Conservation (phyloP, 1,140 invertebrate genomes). For the Ylistrum balloti region DNA sequence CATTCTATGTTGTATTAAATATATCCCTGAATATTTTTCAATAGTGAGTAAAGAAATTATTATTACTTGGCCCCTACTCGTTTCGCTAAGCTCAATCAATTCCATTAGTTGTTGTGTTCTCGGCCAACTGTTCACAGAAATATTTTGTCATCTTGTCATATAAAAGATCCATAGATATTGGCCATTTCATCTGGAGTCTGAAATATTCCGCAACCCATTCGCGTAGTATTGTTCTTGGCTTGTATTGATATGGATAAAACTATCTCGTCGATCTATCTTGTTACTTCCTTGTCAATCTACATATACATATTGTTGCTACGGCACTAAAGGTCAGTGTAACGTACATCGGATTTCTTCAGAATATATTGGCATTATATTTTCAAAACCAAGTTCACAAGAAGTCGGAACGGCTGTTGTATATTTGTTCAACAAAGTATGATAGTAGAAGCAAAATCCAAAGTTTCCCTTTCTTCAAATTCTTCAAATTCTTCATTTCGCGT, state of each 20-base stretch:
- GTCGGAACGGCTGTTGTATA: too few species aligned
- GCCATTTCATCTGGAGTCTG: not conserved
- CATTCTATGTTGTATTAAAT: not conserved
- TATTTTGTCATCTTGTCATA: conserved; percentile 20
- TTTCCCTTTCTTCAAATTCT: too few species aligned
- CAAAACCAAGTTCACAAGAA: too few species aligned
- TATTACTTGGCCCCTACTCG: not conserved
- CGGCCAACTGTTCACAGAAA: not conserved
- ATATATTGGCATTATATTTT: too few species aligned
- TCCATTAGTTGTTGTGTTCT: not conserved
- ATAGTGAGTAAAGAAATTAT: not conserved
- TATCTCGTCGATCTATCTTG: not conserved
- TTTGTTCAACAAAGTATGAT: too few species aligned
- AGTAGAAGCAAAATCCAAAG: too few species aligned
- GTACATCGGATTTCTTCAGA: too few species aligned
- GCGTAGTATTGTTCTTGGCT: not conserved
- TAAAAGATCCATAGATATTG: not conserved
- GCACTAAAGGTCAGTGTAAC: too few species aligned
- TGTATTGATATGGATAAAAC: not conserved
- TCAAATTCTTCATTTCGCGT: too few species aligned
- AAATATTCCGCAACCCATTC: not conserved
- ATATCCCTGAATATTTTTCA: not conserved
- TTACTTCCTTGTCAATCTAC: not conserved
- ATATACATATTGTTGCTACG: too few species aligned
- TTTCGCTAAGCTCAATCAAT: not conserved